Conservation (phyloP, 2,888 invertebrate genomes). For the Endomychus coccineus region DNA sequence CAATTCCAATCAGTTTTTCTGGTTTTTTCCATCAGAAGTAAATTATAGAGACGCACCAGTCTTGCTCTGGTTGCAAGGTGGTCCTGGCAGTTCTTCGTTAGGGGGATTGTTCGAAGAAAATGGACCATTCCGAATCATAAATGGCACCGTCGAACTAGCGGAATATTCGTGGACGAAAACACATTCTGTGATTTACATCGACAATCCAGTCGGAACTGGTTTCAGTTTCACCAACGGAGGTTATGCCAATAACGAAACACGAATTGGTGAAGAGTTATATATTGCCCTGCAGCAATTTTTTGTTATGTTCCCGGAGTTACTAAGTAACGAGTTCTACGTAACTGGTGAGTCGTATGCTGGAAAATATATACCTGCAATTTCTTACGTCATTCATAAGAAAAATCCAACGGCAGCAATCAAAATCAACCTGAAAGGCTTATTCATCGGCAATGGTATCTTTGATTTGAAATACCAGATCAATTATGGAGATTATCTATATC, state of each 20-base stretch:
- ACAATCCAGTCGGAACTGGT: conserved; percentile 75
- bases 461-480: conserved; percentile 65
- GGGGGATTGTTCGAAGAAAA: conserved; percentile 79
- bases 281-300: conserved; percentile 69
- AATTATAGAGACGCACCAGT: conserved; percentile 56
- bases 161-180: conserved; percentile 49
- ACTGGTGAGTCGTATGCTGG: conserved; percentile 76
- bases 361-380: conserved; percentile 69
- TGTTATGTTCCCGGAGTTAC: conserved; percentile 63
- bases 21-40: conserved; percentile 78
- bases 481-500: conserved; percentile 66
- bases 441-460: conserved; percentile 66
- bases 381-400: conserved; percentile 63
- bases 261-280: conserved; percentile 68
- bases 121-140: conserved; percentile 54
- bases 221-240: conserved; percentile 76
- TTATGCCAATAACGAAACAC: conserved; percentile 64
- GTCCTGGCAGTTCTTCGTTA: conserved; percentile 74
- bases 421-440: conserved; percentile 58
- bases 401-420: conserved; percentile 46
- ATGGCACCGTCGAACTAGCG: conserved; percentile 46
- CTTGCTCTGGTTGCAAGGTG: conserved; percentile 79
- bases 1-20: conserved; percentile 82
- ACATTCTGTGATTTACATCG: conserved; percentile 62
- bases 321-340: conserved; percentile 65